A percentile compares a stretch with the other conserved stretches of the same genome.
phyloP scores from a whole-genome alignment of 2,888 invertebrate genomes.

The Pseudolycoriella hygida region DNA sequence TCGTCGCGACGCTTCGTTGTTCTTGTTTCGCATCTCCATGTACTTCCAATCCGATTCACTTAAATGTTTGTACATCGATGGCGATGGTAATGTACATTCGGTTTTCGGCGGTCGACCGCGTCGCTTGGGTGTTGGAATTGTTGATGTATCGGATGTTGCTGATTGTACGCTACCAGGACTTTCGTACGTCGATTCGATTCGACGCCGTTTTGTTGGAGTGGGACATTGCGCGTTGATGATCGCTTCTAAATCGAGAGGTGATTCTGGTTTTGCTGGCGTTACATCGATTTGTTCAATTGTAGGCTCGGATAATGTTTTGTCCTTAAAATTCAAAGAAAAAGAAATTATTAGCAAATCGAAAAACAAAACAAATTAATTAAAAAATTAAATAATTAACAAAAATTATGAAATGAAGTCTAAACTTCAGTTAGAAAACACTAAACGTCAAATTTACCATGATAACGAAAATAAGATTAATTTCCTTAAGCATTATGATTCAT shows the following conservation, averaged over 20 bases:
- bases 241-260: background rate
- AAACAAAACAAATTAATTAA: background rate
- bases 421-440: no score
- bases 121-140: conserved; percentile 6
- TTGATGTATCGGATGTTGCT: background rate
- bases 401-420: no score
- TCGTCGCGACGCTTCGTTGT: conserved; percentile 60
- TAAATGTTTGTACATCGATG: conserved; percentile 9
- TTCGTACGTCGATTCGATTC: background rate
- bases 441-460: no score
- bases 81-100: background rate
- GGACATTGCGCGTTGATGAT: background rate
- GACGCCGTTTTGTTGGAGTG: background rate
- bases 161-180: background rate
- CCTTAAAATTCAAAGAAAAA: background rate
- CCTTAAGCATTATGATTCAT: no score
- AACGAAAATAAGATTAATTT: no score
- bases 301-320: background rate
- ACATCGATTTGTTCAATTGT: background rate
- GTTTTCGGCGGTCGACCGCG: conserved; percentile 9
- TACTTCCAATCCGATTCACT: conserved; percentile 37
- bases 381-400: no score
- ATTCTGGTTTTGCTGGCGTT: background rate
- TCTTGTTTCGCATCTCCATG: conserved; percentile 52
- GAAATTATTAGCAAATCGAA: background rate